Percentiles rank a stretch among this genome's conserved stretches.
phyloP scores from a whole-genome alignment of 1,140 invertebrate genomes.

The Leptinotarsa defecta region DNA sequence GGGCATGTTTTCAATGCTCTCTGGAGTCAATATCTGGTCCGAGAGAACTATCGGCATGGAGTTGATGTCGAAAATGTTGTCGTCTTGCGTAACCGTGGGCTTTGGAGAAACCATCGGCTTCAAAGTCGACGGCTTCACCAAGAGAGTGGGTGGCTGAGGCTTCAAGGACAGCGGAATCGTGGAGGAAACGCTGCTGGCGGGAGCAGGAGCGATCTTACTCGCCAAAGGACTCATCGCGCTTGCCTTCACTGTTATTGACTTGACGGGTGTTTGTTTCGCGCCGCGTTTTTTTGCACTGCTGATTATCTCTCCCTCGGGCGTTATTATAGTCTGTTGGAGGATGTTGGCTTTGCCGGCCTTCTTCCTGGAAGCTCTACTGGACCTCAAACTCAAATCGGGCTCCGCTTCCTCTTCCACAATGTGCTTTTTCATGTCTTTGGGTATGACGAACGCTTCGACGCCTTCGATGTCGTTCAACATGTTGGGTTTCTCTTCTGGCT shows the following conservation, averaged over 20 bases:
- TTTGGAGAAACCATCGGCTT: background rate
- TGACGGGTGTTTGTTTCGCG: background rate
- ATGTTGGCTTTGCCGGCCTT: conserved; percentile 50
- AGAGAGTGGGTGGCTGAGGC: background rate
- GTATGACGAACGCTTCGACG: conserved; percentile 53
- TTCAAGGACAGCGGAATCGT: background rate
- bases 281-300: conserved; percentile 7
- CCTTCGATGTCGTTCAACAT: conserved; percentile 48
- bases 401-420: conserved; percentile 26
- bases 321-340: conserved; percentile 54
- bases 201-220: background rate
- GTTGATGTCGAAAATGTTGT: conserved; percentile 72
- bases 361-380: conserved; percentile 17
- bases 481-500: conserved; percentile 37
- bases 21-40: conserved; percentile 66
- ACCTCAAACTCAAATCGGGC: background rate
- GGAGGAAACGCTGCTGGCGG: background rate
- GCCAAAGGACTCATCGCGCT: background rate
- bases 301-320: conserved; percentile 47
- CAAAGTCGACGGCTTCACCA: background rate
- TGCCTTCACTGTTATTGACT: background rate
- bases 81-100: conserved; percentile 55
- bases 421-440: conserved; percentile 47
- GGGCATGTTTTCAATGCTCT: conserved; percentile 69
- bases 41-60: conserved; percentile 74